Conservation (phyloP, 1,140 invertebrate species). For the Brachionus koreanus region DNA sequence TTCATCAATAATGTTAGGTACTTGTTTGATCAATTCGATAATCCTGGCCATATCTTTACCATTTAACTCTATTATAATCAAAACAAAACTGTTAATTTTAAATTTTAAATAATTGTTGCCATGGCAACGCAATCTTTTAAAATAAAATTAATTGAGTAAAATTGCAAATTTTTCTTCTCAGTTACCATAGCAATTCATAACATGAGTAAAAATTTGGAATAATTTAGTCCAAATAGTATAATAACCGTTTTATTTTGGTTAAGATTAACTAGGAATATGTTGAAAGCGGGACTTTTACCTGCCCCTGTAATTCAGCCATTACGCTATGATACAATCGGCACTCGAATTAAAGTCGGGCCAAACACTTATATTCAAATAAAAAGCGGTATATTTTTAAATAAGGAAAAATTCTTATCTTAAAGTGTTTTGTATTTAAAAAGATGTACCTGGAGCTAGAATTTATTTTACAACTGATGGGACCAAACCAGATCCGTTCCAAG, state of each 20-base stretch:
- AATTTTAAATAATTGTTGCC: background rate
- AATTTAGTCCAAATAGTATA: background rate
- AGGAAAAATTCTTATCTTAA: background rate
- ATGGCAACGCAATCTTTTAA: background rate
- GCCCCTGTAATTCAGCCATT: slow-evolving; percentile 56
- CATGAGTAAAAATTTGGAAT: background rate
- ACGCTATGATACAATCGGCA: slow-evolving; percentile 47
- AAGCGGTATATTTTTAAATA: background rate
- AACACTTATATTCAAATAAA: slow-evolving; percentile 53
- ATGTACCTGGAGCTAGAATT: slow-evolving; percentile 53
- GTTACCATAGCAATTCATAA: background rate
- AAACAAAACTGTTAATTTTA: background rate
- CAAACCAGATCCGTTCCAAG: slow-evolving; percentile 56
- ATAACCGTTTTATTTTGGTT: background rate
- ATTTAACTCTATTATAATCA: background rate
- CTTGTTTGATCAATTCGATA: slow-evolving; percentile 31
- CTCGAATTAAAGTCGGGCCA: slow-evolving; percentile 52
- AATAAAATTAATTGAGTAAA: background rate
- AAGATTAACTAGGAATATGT: slow-evolving; percentile 49
- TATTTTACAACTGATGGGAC: slow-evolving; percentile 59
- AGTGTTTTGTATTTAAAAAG: slow-evolving; percentile 48
- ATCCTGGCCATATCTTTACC: background rate
- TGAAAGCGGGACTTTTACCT: slow-evolving; percentile 56
- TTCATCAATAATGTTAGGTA: slow-evolving; percentile 36
- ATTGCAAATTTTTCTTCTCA: background rate